Evolutionary conservation across 2,888 invertebrate species (phyloP).

Genomic region (Diaphora mendica): DNA sequence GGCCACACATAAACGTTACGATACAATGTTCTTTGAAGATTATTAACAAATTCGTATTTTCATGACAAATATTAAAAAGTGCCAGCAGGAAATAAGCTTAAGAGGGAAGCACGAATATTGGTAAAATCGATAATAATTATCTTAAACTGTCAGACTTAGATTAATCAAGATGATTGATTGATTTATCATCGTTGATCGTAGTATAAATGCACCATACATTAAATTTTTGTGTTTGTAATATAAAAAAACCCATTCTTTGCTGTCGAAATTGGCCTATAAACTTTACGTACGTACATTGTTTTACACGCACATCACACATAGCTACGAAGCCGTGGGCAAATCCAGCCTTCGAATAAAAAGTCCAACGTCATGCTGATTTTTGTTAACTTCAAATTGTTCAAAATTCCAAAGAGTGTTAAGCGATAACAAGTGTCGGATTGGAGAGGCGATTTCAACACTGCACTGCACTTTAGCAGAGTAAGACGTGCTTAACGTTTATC

Average conservation of each 20-base stretch:
- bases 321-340: not conserved
- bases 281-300: too few species aligned
- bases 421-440: conserved; percentile 41
- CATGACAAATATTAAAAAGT: not conserved
- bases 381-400: conserved; percentile 24
- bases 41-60: too few species aligned
- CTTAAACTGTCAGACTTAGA: not conserved
- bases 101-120: not conserved
- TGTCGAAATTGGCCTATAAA: too few species aligned
- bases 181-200: too few species aligned
- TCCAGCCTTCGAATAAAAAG: not conserved
- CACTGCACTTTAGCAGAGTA: conserved; percentile 36
- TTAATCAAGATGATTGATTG: too few species aligned
- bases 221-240: too few species aligned
- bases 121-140: not conserved
- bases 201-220: too few species aligned
- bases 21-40: too few species aligned
- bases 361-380: conserved; percentile 22
- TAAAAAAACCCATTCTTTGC: too few species aligned
- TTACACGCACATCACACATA: not conserved
- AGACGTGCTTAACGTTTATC: conserved; percentile 44
- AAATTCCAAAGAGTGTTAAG: conserved; percentile 44
- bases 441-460: conserved; percentile 48
- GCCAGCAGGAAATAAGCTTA: not conserved
- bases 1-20: too few species aligned